Evolutionary conservation across 2,888 invertebrate species (phyloP), one percentile per base, ranked within the genome.

Genomic region (Drosophila imparisetae): DNA sequence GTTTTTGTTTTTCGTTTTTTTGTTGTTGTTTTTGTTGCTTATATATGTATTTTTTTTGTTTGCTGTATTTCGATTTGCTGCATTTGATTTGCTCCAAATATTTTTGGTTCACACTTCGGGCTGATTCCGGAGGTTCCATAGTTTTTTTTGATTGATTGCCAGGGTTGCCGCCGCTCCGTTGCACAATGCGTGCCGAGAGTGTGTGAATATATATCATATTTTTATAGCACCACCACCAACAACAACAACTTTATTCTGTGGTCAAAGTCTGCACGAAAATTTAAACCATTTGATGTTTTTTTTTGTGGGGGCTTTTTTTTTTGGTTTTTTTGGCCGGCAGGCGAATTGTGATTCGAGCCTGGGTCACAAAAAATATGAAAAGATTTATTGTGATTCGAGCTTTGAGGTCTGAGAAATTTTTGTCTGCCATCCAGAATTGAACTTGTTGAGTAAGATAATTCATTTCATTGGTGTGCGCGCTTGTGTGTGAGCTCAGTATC

Each of bases 131-230:
- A 65, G 83, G 86, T 61, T 81, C 70, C 84, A 81, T 78, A 81
- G 82, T 80, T 81, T 54, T 83, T 73, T 73, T 80, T 86, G 85
- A 86, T 86, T 86, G 85, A 86, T 86, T 89, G 85, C 89, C 86
- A n/a, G 50, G n/a, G 36, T 27, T 15, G 60, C 72, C 63, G 63
- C 45, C 65, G 53, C 15, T 42, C 29, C 24, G 49, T 52, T 60
- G 55, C 50, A 70, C 71, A 74, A 79, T 78, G 78, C 67, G 71
- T 77, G 82, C 48, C 48, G 80, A 60, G 82, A 73, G 78, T 89
- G 87, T 86, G 85, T 86, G 89, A 86, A 86, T 86, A 86, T 84
- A 84, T 86, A 89, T 89, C 82, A 86, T 89, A 89, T 86, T 89
- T 86, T 88, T 81, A 89, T 84, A 71, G 78, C 76, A 60, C 45